Evolutionary conservation across 2,113 vertebrate species (phyloP).

Genomic region (Bolborhynchus lineola): DNA sequence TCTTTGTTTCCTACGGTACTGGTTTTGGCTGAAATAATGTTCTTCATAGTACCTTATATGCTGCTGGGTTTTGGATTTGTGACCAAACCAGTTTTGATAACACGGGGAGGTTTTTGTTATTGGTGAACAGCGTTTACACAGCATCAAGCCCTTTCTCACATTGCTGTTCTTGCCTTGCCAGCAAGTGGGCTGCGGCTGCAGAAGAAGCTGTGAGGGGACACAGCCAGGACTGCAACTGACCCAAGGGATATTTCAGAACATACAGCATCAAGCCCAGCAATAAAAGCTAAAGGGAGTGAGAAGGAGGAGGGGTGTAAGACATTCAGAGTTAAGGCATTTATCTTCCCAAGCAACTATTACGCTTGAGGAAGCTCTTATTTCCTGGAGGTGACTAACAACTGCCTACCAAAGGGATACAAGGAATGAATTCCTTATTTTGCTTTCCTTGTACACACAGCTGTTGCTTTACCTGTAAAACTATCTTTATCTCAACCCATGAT

Average conservation of each 20-base stretch:
- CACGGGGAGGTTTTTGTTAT: accelerated
- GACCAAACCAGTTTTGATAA: neutral
- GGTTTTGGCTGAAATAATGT: neutral
- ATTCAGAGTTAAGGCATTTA: accelerated
- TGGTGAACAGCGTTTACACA: neutral
- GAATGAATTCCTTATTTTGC: neutral
- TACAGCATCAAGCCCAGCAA: neutral
- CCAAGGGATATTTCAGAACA: neutral
- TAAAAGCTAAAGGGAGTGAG: neutral
- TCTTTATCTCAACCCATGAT: neutral
- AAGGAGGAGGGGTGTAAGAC: neutral
- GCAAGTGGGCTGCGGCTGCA: neutral
- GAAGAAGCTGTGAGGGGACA: neutral
- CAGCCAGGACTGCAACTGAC: neutral
- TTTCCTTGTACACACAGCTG: neutral
- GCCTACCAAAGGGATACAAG: neutral
- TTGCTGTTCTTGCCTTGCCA: neutral
- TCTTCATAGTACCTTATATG: neutral
- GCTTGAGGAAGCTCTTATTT: neutral
- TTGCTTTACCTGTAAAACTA: neutral
- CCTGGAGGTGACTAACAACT: neutral
- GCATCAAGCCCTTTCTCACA: neutral
- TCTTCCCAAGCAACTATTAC: neutral
- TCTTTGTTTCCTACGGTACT: neutral
- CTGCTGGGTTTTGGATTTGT: neutral